Conservation (phyloP, 2,888 invertebrate species). For the Hecatera dysodea region DNA sequence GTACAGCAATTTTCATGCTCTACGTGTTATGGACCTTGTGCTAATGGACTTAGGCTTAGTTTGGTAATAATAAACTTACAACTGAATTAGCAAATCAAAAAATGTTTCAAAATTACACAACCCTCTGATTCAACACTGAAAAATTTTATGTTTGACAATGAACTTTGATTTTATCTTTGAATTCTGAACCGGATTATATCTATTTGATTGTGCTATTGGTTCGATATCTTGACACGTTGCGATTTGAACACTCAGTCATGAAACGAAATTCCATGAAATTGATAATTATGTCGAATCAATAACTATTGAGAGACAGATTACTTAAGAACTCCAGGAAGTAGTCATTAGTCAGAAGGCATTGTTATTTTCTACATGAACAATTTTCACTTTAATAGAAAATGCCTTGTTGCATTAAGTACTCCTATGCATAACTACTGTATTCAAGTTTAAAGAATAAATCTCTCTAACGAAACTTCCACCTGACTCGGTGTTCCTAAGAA, state of each 20-base stretch:
- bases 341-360: neutral
- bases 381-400: too few relatives aligned
- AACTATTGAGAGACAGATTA: constrained; percentile 7
- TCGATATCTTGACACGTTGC: constrained; percentile 25
- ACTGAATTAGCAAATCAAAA: neutral
- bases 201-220: constrained; percentile 10
- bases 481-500: neutral
- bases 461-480: too few relatives aligned
- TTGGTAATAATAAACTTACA: neutral
- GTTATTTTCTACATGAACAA: too few relatives aligned
- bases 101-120: neutral
- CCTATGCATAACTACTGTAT: too few relatives aligned
- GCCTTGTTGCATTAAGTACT: too few relatives aligned
- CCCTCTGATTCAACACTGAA: neutral
- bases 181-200: constrained; percentile 7
- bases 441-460: too few relatives aligned
- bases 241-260: neutral
- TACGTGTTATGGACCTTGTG: constrained; percentile 40
- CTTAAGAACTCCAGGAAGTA: neutral
- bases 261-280: constrained; percentile 20
- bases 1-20: constrained; percentile 59
- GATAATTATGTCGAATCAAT: constrained; percentile 22
- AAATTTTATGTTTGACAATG: neutral
- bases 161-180: neutral
- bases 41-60: constrained; percentile 26